These are phyloP conservation scores for Pedetes capensis DNA, from an alignment of 2,113 vertebrate species.

Conservation along the genomic window DNA sequence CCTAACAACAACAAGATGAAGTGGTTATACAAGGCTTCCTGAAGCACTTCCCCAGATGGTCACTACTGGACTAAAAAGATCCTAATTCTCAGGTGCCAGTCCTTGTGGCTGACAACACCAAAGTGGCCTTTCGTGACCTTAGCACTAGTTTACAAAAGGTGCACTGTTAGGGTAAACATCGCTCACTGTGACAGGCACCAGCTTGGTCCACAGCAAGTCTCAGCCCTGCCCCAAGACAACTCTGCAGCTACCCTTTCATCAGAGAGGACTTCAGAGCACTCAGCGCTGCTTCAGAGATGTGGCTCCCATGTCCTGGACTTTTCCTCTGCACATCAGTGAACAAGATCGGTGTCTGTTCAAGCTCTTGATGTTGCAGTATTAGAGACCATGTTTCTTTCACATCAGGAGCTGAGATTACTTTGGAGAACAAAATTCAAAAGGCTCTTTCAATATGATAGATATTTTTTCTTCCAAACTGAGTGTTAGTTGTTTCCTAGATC, in stretches of 20 bases:
- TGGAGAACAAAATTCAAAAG: not conserved
- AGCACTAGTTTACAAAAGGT: not conserved
- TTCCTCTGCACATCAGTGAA: not conserved
- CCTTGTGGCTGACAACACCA: not conserved
- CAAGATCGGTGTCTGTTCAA: not conserved
- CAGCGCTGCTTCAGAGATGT: fast-evolving
- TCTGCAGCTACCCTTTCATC: not conserved
- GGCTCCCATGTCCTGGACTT: too few relatives aligned
- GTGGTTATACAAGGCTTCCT: not conserved
- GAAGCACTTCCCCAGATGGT: not conserved
- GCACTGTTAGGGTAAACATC: not conserved
- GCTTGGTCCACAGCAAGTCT: not conserved
- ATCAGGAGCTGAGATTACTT: not conserved
- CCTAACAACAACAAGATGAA: too few relatives aligned
- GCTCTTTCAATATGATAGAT: not conserved
- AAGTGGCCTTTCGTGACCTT: not conserved
- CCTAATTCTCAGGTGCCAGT: not conserved
- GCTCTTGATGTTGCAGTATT: not conserved
- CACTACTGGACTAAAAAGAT: not conserved
- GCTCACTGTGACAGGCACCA: not conserved
- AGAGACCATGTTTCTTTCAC: not conserved
- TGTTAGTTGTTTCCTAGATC: not conserved
- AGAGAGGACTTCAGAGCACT: not conserved
- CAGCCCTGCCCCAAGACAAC: not conserved
- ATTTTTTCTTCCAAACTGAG: not conserved